phyloP scores from a whole-genome alignment of 2,113 vertebrate species.

The Silurus meridionalis region DNA sequence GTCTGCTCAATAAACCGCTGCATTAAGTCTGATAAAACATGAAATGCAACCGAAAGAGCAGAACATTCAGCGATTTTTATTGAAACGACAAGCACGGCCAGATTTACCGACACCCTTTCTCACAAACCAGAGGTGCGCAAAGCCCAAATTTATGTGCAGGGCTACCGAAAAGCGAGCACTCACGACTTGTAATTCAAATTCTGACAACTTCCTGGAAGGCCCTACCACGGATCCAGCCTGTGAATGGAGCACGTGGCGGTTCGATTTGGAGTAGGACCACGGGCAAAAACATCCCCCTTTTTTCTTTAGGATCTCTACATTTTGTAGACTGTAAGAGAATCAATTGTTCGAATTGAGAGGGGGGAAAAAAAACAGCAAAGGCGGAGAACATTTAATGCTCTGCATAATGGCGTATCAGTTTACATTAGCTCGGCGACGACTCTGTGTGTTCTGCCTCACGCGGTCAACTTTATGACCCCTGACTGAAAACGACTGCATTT shows the following conservation, averaged over 20 bases:
- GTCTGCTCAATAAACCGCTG: conserved; percentile 67
- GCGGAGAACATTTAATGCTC: conserved; percentile 62
- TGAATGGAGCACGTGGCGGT: conserved; percentile 30
- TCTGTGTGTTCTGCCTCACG: conserved; percentile 53
- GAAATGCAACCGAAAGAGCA: conserved; percentile 46
- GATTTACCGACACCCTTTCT: conserved; percentile 62
- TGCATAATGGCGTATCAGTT: conserved; percentile 69
- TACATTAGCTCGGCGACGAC: conserved; percentile 62
- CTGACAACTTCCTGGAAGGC: conserved; percentile 27
- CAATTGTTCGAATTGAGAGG: conserved; percentile 63
- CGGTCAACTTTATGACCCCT: conserved; percentile 64
- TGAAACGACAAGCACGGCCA: conserved; percentile 63
- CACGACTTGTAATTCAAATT: conserved; percentile 62
- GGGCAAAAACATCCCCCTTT: conserved; percentile 56
- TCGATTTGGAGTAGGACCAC: conserved; percentile 26
- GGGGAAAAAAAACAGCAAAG: conserved; percentile 56
- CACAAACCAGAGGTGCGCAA: conserved; percentile 54
- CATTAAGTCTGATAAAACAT: conserved; percentile 59
- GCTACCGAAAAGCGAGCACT: conserved; percentile 63
- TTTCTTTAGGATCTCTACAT: conserved; percentile 62
- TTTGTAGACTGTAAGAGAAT: conserved; percentile 67
- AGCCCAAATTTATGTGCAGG: conserved; percentile 57
- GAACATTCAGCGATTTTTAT: conserved; percentile 51
- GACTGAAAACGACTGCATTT: conserved; percentile 30
- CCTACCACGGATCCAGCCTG: conserved; percentile 27